Evolutionary conservation across 2,797 vertebrate species (phyloP), one percentile per base, ranked within the genome.

Genomic region (Sylvia borin): DNA sequence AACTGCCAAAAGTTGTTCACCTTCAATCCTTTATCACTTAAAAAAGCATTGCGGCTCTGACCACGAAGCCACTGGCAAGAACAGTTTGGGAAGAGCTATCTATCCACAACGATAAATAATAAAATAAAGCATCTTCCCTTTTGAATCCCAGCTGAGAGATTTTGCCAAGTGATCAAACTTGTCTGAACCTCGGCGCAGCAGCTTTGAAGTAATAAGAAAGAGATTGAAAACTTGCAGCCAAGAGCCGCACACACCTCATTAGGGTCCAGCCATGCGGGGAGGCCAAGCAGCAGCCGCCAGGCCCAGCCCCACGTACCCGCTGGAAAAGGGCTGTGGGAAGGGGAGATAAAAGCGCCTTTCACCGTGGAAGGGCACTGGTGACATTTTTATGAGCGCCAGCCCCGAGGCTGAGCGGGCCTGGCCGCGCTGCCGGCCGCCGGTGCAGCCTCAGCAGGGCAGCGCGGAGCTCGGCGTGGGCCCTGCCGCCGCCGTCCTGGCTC

Each of bases 281-380:
- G 96, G 93, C 88, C 53, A 36, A 84, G 94, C 40, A 70, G 96
- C 90, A 93, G 93, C 92, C 93, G 96, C 96, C 20, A 42, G 95
- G 93, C 95, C 95, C 92, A 81, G 97, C 85, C 67, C 68, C 91
- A 72, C 47, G 47, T 90, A 90, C 87, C 92, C 93, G 25, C 87
- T 96, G 96, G 84, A 96, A 85, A 62, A 90, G 88, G 92, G 88
- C 94, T 96, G 94, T 29, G 38, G 93, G 93, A 93, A 96, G 86
- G 95, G 79, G 92, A 95, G 97, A 98, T 98, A 97, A 98, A 98
- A 97, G 97, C 94, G 92, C 94, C 97, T 97, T 98, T 98, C 96
- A 97, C 97, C 96, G 97, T 92, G 96, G 89, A 97, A 96, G 97
- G 51, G 77, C 96, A 94, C 51, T 51, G 73, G 97, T 97, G 97